phyloP scores from a whole-genome alignment of 2,797 vertebrate species.

The Parotocinclus haroldoi region DNA sequence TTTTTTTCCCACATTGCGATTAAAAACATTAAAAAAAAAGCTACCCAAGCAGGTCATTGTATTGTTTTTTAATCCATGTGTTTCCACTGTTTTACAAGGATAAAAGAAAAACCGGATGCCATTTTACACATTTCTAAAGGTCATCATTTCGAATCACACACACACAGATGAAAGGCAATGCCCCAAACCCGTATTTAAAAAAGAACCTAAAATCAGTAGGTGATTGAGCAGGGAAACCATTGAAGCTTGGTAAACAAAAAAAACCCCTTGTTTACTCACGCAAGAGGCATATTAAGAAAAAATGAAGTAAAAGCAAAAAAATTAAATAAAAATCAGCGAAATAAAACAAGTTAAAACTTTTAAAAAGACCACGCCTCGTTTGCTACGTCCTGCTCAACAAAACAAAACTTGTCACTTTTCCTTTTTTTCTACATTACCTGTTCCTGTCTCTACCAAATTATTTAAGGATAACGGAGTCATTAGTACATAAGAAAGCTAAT shows the following conservation, averaged over 20 bases:
- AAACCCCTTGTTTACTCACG: slow-evolving; percentile 1
- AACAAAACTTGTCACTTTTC: not conserved
- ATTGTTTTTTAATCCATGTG: slow-evolving; percentile 1
- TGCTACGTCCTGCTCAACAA: not conserved
- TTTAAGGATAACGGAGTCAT: slow-evolving; percentile 25
- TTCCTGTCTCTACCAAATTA: not conserved
- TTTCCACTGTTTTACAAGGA: slow-evolving; percentile 7
- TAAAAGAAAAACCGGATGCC: not conserved
- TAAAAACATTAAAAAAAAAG: slow-evolving; percentile 56
- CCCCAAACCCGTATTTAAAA: not conserved
- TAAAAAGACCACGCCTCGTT: not conserved
- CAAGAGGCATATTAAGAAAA: slow-evolving; percentile 22
- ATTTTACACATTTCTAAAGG: too few species aligned
- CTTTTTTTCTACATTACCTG: too few species aligned
- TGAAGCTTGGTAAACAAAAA: not conserved
- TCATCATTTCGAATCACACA: slow-evolving; percentile 1
- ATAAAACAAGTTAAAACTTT: slow-evolving; percentile 32
- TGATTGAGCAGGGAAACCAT: not conserved
- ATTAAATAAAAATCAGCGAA: slow-evolving; percentile 28
- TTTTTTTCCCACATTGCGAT: slow-evolving; percentile 57
- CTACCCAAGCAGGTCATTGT: not conserved
- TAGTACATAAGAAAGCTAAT: slow-evolving; percentile 27
- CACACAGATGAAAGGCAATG: not conserved
- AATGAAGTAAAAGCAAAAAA: slow-evolving; percentile 22
- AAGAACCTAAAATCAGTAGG: not conserved